Evolutionary conservation across 2,888 invertebrate species (phyloP), one percentile per base, ranked within the genome.

Genomic region (Tanypteryx hageni): DNA sequence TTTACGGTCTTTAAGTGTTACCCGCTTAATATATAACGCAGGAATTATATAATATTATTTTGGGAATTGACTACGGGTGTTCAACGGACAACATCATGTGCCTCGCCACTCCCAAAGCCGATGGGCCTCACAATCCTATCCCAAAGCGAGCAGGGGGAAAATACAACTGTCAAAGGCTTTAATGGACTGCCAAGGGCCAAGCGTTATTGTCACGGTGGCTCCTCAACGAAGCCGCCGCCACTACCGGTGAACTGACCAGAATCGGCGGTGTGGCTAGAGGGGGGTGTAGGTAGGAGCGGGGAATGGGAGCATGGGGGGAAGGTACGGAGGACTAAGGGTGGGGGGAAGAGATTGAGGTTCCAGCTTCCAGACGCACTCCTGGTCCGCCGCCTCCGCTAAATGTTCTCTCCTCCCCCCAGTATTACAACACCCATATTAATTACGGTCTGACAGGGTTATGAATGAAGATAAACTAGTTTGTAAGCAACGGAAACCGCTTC

Each of bases 401-500:
- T 27, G 31, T 82, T 13, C 44, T 16, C 10, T 8, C 27, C 57
- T 11, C 5, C 44, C 22, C 56, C n/a, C 56, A 16, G 9, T 31
- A 84, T 61, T 59, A 85, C 57, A 85, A 92, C 68, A 64, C 86
- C 85, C 92, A 85, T 92, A 92, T 92, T 92, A 92, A 92, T 92
- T 68, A 86, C 84, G 76, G 16, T 22, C 14, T 86, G 86, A 92
- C 92, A 92, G 86, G 86, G 59, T 92, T 92, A 92, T 92, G 64
- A 92, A 92, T 92, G 92, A 92, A 86, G 92, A 92, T 61, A 64
- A 92, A 92, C 86, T 92, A 84, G 86, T 92, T 92, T 31, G 27
- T 27, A 86, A 92, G 92, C 76, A 85, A 57, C 58, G 58, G 10
- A 18, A 84, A 57, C n/a, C 44, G 84, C 84, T 56, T 16, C 68